These are phyloP conservation scores for Pteria penguin DNA, from an alignment of 2,888 invertebrate genomes.

Conservation along the genomic window DNA sequence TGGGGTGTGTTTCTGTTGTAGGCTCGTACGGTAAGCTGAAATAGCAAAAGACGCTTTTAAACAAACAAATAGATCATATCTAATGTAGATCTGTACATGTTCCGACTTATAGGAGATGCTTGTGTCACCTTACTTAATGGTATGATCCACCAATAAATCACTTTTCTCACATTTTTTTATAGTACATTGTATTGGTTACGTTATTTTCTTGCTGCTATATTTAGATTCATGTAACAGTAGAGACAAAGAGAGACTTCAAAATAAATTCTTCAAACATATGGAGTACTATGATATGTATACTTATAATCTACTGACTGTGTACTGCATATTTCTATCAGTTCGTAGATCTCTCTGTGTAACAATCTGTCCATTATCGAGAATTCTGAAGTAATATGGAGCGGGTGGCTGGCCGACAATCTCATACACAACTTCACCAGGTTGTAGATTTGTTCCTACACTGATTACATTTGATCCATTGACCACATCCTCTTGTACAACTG, in stretches of 20 bases:
- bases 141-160: no score
- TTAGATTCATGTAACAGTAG: neutral
- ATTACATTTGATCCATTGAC: conserved; percentile 45
- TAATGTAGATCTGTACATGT: no score
- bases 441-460: conserved; percentile 30
- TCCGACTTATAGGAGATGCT: no score
- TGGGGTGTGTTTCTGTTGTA: conserved; percentile 71
- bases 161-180: no score
- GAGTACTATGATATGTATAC: no score
- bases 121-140: no score
- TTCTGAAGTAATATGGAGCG: conserved; percentile 67
- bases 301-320: conserved; percentile 64
- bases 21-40: conserved; percentile 66
- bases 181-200: no score
- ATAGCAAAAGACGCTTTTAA: no score
- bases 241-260: no score
- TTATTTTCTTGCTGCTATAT: no score
- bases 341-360: conserved; percentile 59
- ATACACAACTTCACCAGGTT: conserved; percentile 60
- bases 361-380: conserved; percentile 66
- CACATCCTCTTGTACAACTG: conserved; percentile 54
- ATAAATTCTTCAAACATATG: no score
- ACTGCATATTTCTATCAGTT: conserved; percentile 56
- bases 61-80: no score
- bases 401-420: conserved; percentile 67